These are phyloP conservation scores for Silurus meridionalis DNA, from an alignment of 2,113 vertebrate genomes.

Conservation along the genomic window DNA sequence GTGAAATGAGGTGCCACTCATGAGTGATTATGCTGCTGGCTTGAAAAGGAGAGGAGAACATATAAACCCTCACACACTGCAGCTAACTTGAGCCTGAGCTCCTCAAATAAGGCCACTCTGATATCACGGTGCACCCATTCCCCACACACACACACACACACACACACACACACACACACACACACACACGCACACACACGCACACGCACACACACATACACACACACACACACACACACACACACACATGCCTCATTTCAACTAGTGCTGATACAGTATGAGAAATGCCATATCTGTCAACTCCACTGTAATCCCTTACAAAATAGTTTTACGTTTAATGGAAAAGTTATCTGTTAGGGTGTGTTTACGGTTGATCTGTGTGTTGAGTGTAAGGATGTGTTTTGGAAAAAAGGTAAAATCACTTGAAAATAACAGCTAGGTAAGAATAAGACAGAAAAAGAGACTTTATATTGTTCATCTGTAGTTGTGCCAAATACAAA, in stretches of 20 bases:
- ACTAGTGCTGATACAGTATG: conserved; percentile 44
- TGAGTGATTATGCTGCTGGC: conserved; percentile 75
- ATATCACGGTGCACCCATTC: conserved; percentile 41
- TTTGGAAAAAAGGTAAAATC: conserved; percentile 19
- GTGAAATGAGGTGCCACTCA: conserved; percentile 83
- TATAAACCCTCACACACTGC: conserved; percentile 57
- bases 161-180: conserved; percentile 8
- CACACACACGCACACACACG: neutral
- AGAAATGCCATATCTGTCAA: conserved; percentile 52
- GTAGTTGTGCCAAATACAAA: neutral
- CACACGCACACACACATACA: neutral
- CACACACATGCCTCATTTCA: conserved; percentile 42
- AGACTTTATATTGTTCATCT: neutral
- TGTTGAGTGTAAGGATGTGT: conserved; percentile 5
- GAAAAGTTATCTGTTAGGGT: conserved; percentile 49
- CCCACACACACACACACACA: neutral
- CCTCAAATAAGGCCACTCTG: conserved; percentile 40
- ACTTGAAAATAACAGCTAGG: neutral
- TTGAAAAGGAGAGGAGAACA: conserved; percentile 68
- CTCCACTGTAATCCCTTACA: conserved; percentile 56
- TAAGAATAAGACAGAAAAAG: neutral
- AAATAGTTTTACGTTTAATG: conserved; percentile 49
- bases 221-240: conserved; percentile 11
- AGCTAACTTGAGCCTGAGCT: conserved; percentile 37
- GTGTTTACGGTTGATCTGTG: neutral